A percentile compares a stretch with the other conserved stretches of the same genome.
Conservation (phyloP, 2,888 invertebrate species). For the Drosophila ustulata region DNA sequence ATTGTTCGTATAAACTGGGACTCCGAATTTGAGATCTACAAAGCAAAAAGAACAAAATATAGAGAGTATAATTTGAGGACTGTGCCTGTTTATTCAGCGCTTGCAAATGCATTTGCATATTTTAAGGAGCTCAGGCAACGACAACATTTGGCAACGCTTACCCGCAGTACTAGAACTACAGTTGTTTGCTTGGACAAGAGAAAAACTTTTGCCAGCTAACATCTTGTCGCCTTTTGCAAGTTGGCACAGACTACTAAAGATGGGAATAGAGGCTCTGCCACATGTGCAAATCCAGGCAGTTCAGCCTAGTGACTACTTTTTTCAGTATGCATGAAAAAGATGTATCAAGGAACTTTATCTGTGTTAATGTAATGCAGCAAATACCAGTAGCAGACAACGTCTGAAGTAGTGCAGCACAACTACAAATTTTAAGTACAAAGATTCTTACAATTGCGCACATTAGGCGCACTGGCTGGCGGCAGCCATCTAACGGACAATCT, state of each 20-base stretch:
- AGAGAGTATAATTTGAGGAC: slow-evolving; percentile 40
- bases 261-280: slow-evolving; percentile 31
- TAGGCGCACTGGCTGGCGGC: slow-evolving; percentile 58
- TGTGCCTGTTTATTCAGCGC: slow-evolving; percentile 66
- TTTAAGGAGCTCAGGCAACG: slow-evolving; percentile 52
- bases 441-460: slow-evolving; percentile 72
- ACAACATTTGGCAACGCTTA: slow-evolving; percentile 75
- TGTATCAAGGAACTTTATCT: slow-evolving; percentile 82
- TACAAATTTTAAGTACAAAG: slow-evolving; percentile 46
- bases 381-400: slow-evolving; percentile 51
- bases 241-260: slow-evolving; percentile 62
- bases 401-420: slow-evolving; percentile 59
- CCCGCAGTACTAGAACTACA: slow-evolving; percentile 61
- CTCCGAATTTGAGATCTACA: slow-evolving; percentile 83
- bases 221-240: slow-evolving; percentile 78
- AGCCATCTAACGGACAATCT: background rate
- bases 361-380: slow-evolving; percentile 82
- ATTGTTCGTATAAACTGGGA: slow-evolving; percentile 83
- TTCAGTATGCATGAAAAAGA: slow-evolving; percentile 74
- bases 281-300: slow-evolving; percentile 56
- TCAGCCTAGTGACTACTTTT: slow-evolving; percentile 49
- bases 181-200: slow-evolving; percentile 68
- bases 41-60: slow-evolving; percentile 26
- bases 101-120: slow-evolving; percentile 76
- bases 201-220: slow-evolving; percentile 75